Base-by-base conservation (phyloP, 2,888 invertebrate species). In the Lithophane leautieri region DNA sequence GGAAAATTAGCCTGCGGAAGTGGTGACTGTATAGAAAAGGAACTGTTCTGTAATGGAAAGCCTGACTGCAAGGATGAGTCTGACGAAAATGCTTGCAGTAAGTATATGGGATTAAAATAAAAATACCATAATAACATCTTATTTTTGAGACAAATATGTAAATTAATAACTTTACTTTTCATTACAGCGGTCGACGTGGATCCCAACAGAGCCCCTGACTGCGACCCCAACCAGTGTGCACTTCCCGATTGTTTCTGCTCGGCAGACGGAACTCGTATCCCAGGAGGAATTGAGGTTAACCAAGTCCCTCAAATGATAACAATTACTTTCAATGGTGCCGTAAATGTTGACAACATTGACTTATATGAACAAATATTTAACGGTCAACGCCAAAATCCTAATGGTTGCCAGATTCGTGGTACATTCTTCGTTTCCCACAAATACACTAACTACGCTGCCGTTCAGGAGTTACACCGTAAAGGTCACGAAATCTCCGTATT, bases 221-320 rank as follows among this genome's bases (percentile, higher is more conserved):
- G 99, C 92, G 99, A 99, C 92, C 98, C 98, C 71, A 98, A 98
- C 77, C 98, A 99, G 93, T 99, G 99, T 93, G 97, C 97, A 16
- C 97, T 99, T 42, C 99, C 99, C 6, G 99, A 99, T 93, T 99
- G 99, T 93, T 99, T 98, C 97, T 99, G 99, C 92, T 99, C 99
- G 1, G 98, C 98, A 84, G 99, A 99, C 90, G 99, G 99, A 86
- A 99, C 99, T 12, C 97, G 98, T 80, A 98, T 99, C 87, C 99
- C 99, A 25, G 98, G 98, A 54, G 97, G 97, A 82, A 97, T 98
- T 86, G 98, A 98, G 92, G 97, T 98, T 0, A 97, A 97, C 86
- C 98, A 98, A 94, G 98, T 99, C 16, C 99, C 99, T 40, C 99
- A 99, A 94, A 99, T 99, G 99, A 98, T 99, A 89, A 99, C 98